A percentile compares a stretch with the other conserved stretches of the same genome.
Conservation (phyloP, 2,797 vertebrate species). For the Telmatherina bonti region DNA sequence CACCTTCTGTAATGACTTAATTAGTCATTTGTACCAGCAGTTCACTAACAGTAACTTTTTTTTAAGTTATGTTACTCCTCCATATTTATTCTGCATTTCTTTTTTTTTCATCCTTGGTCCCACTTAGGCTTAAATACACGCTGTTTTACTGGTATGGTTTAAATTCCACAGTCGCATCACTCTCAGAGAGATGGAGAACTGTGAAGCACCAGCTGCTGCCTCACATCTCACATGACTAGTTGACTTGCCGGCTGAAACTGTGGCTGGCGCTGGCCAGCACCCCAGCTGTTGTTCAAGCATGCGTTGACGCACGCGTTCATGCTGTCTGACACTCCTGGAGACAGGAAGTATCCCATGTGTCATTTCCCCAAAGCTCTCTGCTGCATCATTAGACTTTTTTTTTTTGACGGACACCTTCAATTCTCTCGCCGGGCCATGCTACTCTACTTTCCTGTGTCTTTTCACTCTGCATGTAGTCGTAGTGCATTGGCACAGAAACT, state of each 20-base stretch:
- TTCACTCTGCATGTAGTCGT: slow-evolving; percentile 34
- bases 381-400: slow-evolving; percentile 27
- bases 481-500: slow-evolving; percentile 66
- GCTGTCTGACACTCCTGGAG: slow-evolving; percentile 29
- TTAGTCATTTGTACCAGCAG: slow-evolving; percentile 48
- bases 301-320: slow-evolving; percentile 3
- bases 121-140: slow-evolving; percentile 16
- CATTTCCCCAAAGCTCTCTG: slow-evolving; percentile 31
- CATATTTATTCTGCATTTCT: slow-evolving; percentile 17
- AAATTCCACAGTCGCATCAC: slow-evolving; percentile 33
- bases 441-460: slow-evolving; percentile 30
- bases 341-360: slow-evolving; percentile 63
- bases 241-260: slow-evolving; percentile 41
- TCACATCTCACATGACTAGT: slow-evolving; percentile 52
- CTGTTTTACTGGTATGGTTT: slow-evolving; percentile 42
- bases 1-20: background rate
- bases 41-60: slow-evolving; percentile 44
- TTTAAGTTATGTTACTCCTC: slow-evolving; percentile 38
- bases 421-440: slow-evolving; percentile 19
- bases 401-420: slow-evolving; percentile 22
- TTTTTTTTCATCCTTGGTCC: slow-evolving; percentile 5
- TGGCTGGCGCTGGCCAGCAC: slow-evolving; percentile 44
- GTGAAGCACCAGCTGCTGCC: slow-evolving; percentile 41
- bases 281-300: slow-evolving; percentile 41
- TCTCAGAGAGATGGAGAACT: slow-evolving; percentile 21